Conservation (phyloP, 2,797 vertebrate genomes). For the Gambusia yucatana region DNA sequence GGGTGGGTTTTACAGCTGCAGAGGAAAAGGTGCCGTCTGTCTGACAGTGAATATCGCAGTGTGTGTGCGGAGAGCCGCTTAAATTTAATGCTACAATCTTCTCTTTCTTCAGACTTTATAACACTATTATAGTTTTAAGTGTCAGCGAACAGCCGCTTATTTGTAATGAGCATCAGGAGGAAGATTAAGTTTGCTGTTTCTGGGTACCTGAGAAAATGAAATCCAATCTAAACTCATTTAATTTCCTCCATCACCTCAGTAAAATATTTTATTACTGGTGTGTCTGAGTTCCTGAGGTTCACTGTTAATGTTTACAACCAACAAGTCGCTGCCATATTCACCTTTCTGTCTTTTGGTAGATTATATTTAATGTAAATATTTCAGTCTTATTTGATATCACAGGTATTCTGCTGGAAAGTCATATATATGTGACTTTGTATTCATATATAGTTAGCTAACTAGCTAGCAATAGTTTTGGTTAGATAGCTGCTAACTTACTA, state of each 20-base stretch:
- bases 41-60: slow-evolving; percentile 9
- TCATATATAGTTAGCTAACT: background rate
- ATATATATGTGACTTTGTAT: too few relatives aligned
- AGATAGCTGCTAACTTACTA: background rate
- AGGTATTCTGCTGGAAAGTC: background rate
- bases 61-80: background rate
- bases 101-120: background rate
- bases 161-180: background rate
- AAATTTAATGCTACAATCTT: slow-evolving; percentile 2
- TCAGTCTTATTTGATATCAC: background rate
- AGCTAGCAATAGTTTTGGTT: background rate
- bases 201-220: background rate
- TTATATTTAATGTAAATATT: background rate
- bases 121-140: background rate
- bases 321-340: background rate
- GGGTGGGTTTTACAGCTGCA: slow-evolving; percentile 24
- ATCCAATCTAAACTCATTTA: background rate
- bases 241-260: background rate
- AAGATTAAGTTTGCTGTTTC: background rate
- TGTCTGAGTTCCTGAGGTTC: background rate
- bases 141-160: background rate
- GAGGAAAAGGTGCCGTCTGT: slow-evolving; percentile 21
- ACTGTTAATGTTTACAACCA: background rate
- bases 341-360: background rate
- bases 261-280: background rate